Evolutionary conservation across 2,113 vertebrate genomes (phyloP).

Genomic region (Alethe diademata): DNA sequence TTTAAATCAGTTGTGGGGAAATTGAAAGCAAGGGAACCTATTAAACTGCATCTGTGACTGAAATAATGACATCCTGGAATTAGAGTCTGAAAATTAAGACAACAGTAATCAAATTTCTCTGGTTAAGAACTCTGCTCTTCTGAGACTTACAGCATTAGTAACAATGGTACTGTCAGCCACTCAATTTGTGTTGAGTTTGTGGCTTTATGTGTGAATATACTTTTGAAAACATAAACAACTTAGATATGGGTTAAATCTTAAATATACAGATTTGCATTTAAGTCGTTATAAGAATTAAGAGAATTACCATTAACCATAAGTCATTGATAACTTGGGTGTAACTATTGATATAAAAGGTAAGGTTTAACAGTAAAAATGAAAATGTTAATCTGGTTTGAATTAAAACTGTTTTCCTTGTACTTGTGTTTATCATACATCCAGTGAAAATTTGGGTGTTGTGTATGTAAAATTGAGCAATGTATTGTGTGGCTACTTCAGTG

Average conservation of each 20-base stretch:
- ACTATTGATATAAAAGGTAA: not conserved
- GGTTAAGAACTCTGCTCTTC: not conserved
- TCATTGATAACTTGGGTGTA: not conserved
- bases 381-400: not conserved
- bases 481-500: not conserved
- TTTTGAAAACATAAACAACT: not conserved
- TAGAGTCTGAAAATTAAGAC: not conserved
- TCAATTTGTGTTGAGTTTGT: not conserved
- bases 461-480: rapidly evolving
- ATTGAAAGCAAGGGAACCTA: not conserved
- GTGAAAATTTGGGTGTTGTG: not conserved
- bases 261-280: not conserved
- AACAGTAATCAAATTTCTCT: not conserved
- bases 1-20: not conserved
- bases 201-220: not conserved
- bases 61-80: not conserved
- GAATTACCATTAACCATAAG: not conserved
- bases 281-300: not conserved
- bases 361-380: not conserved
- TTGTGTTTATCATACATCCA: not conserved
- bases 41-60: not conserved
- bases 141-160: not conserved
- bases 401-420: not conserved
- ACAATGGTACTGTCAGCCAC: not conserved
- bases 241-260: not conserved